Percentiles rank a stretch among this genome's conserved stretches.
Evolutionary conservation across 2,888 invertebrate genomes (phyloP).

Genomic region (Melieria omissa): DNA sequence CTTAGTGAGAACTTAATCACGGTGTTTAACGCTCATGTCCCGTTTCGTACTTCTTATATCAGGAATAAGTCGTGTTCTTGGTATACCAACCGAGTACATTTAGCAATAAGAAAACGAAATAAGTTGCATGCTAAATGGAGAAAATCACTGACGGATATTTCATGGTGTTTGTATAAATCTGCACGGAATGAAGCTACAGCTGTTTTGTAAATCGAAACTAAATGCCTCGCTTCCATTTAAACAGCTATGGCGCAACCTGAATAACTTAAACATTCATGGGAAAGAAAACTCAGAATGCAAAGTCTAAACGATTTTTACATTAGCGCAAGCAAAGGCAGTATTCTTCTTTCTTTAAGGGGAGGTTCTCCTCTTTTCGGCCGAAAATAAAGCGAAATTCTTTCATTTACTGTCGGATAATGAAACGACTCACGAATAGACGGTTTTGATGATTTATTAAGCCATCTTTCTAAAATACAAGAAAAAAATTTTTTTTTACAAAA

Average conservation of each 20-base stretch:
- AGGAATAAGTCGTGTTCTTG: not conserved
- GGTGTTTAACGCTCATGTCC: not conserved
- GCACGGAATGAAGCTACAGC: not conserved
- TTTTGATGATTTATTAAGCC: no score
- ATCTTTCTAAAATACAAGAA: no score
- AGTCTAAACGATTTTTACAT: no score
- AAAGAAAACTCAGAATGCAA: not conserved
- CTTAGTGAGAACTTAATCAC: not conserved
- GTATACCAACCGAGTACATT: not conserved
- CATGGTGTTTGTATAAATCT: not conserved
- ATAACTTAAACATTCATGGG: not conserved
- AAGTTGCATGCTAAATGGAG: not conserved
- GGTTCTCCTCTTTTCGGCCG: no score
- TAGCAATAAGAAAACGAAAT: not conserved
- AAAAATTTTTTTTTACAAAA: no score
- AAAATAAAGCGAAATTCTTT: no score
- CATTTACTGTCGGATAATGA: no score
- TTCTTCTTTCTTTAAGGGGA: no score
- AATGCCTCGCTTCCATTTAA: not conserved
- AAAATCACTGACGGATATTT: not conserved
- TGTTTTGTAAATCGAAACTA: not conserved
- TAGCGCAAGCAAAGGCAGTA: no score
- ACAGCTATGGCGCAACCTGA: slow-evolving; percentile 1
- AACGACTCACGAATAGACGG: no score
- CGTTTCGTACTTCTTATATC: not conserved